Conservation (phyloP, 2,888 invertebrate genomes). For the Caenorhabditis doughertyi region DNA sequence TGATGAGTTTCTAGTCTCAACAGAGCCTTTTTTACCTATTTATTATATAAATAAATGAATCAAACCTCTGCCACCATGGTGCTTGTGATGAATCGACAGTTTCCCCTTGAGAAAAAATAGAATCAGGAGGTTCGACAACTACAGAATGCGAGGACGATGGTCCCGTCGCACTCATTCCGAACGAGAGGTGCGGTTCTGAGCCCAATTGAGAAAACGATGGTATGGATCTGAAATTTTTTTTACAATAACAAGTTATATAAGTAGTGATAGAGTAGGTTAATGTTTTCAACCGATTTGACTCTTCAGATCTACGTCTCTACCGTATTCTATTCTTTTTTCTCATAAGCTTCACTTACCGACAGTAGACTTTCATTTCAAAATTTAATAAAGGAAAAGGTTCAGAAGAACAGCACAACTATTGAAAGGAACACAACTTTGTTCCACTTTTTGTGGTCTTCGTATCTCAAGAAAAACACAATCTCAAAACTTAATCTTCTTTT, state of each 20-base stretch:
- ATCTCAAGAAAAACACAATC: neutral
- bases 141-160: conserved; percentile 46
- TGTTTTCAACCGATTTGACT: too few relatives aligned
- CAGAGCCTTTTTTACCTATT: too few relatives aligned
- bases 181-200: conserved; percentile 1
- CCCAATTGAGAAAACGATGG: conserved; percentile 26
- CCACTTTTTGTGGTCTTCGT: neutral
- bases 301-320: too few relatives aligned
- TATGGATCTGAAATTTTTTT: conserved; percentile 6
- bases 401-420: neutral
- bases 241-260: neutral
- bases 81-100: conserved; percentile 35
- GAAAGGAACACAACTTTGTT: neutral
- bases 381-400: too few relatives aligned
- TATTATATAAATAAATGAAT: too few relatives aligned
- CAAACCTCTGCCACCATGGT: conserved; percentile 81
- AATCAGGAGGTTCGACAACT: conserved; percentile 76
- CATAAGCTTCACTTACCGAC: neutral
- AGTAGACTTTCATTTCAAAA: neutral
- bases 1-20: neutral
- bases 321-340: neutral
- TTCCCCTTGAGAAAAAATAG: conserved; percentile 77
- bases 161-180: conserved; percentile 31
- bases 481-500: neutral
- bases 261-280: neutral